Evolutionary conservation across 2,797 vertebrate genomes (phyloP).

Genomic region (Graptemys geographica): DNA sequence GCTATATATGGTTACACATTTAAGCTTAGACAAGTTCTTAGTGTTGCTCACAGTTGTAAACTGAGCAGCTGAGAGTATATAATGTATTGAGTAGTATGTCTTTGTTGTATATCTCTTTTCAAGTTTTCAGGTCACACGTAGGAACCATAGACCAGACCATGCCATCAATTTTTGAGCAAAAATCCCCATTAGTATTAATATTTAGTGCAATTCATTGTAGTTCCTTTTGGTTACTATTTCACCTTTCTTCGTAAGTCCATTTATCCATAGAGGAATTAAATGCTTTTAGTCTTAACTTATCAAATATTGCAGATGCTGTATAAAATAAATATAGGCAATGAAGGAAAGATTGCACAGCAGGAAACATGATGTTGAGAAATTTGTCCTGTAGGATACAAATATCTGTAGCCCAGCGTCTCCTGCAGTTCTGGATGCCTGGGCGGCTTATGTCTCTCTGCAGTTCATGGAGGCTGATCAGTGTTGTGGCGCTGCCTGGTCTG

Average conservation of each 20-base stretch:
- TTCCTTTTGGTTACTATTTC: not conserved
- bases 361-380: not conserved
- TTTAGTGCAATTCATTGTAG: not conserved
- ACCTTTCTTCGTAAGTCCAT: slow-evolving; percentile 33
- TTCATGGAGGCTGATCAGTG: not conserved
- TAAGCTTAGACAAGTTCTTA: slow-evolving; percentile 11
- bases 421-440: not conserved
- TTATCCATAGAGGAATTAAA: slow-evolving; percentile 20
- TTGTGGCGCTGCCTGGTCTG: not conserved
- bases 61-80: slow-evolving; percentile 16
- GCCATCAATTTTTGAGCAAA: not conserved
- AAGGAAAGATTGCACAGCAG: not conserved
- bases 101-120: not conserved
- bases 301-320: not conserved
- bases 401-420: not conserved
- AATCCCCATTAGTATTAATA: not conserved
- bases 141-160: not conserved
- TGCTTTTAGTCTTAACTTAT: slow-evolving; percentile 16
- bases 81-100: not conserved
- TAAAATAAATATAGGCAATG: not conserved
- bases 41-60: not conserved
- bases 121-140: not conserved
- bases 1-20: slow-evolving; percentile 28
- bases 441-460: not conserved
- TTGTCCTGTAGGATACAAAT: not conserved